Evolutionary conservation across 53 echinoderm and acorn worm genomes (phyloP).

Genomic region (Henricia sp.): DNA sequence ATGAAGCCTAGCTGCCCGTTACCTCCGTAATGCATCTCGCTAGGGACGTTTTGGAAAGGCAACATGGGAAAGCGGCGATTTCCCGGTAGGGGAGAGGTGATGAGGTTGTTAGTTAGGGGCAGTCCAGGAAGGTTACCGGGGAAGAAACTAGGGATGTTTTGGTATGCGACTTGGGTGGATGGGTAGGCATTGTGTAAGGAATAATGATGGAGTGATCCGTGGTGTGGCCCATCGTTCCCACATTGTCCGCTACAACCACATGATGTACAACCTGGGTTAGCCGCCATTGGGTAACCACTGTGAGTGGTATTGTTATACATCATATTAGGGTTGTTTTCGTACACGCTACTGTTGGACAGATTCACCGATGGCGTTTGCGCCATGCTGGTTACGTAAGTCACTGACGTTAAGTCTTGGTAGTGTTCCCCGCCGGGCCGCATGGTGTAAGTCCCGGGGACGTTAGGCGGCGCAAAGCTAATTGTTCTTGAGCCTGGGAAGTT

Average conservation of each 20-base stretch:
- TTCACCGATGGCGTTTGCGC: constrained; percentile 61
- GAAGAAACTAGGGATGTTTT: constrained; percentile 83
- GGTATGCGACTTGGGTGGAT: constrained; percentile 58
- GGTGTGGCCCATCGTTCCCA: constrained; percentile 59
- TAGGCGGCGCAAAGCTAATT: constrained; percentile 11
- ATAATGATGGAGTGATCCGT: constrained; percentile 40
- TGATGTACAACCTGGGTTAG: constrained; percentile 68
- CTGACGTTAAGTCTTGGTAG: constrained; percentile 73
- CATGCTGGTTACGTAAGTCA: constrained; percentile 72
- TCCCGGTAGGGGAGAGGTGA: constrained; percentile 57
- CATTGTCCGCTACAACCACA: constrained; percentile 87
- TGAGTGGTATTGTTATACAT: constrained; percentile 74
- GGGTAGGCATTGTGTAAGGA: constrained; percentile 67
- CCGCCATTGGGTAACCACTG: constrained; percentile 35
- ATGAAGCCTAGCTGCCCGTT: constrained; percentile 63
- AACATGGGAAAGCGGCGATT: constrained; percentile 58
- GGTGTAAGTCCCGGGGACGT: constrained; percentile 1
- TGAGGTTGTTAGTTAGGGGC: constrained; percentile 67
- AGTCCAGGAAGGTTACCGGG: constrained; percentile 57
- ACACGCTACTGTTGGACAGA: constrained; percentile 24
- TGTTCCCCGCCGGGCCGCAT: constrained; percentile 16
- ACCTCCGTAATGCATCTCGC: constrained; percentile 59
- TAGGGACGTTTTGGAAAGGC: constrained; percentile 64
- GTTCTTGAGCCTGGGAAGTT: constrained; percentile 42
- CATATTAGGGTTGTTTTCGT: constrained; percentile 34